These are phyloP conservation scores for Phlogophora meticulosa DNA, from an alignment of 2,888 invertebrate genomes.

Conservation along the genomic window DNA sequence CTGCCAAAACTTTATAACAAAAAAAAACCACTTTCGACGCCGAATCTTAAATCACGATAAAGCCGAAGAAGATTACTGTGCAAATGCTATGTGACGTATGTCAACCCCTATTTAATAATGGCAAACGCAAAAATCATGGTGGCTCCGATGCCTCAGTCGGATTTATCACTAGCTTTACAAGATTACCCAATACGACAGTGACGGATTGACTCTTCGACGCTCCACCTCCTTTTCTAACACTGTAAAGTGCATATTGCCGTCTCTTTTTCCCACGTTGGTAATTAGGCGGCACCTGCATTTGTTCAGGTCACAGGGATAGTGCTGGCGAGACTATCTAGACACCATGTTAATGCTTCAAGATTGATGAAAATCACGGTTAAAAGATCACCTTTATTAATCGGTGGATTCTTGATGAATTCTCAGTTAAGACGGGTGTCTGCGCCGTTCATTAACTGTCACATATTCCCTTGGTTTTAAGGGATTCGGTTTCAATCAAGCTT, in stretches of 20 bases:
- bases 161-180: conserved; percentile 88
- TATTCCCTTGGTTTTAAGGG: conserved; percentile 49
- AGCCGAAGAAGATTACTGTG: conserved; percentile 34
- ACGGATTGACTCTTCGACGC: conserved; percentile 85
- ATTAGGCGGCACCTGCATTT: conserved; percentile 89
- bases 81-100: conserved; percentile 71
- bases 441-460: conserved; percentile 57
- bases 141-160: conserved; percentile 78
- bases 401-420: conserved; percentile 61
- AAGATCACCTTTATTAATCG: conserved; percentile 67
- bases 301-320: conserved; percentile 85
- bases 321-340: conserved; percentile 84
- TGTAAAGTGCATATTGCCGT: conserved; percentile 59
- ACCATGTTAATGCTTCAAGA: conserved; percentile 84
- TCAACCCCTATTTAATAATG: conserved; percentile 80
- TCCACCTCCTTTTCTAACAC: conserved; percentile 72
- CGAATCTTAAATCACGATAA: conserved; percentile 14
- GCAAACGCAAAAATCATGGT: conserved; percentile 83
- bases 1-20: not conserved
- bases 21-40: not conserved
- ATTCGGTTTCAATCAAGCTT: conserved; percentile 62
- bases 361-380: conserved; percentile 79
- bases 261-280: conserved; percentile 76
- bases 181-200: conserved; percentile 89
- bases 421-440: conserved; percentile 52